phyloP scores from a whole-genome alignment of 2,888 invertebrate species.

The Drosophila helvetica region DNA sequence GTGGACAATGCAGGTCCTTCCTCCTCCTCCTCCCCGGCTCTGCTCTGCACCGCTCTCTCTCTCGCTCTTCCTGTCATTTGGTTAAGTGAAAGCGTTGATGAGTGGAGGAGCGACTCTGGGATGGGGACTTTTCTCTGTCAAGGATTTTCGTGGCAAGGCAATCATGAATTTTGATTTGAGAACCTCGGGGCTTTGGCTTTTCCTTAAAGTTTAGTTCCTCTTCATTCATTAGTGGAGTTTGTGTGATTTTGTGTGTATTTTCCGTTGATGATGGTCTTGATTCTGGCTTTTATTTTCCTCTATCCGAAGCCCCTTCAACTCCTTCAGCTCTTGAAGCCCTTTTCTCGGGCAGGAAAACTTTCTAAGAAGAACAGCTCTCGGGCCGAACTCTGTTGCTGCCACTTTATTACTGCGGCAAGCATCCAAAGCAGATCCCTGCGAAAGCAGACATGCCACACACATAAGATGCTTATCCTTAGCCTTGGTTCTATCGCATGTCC shows the following conservation, averaged over 20 bases:
- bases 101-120: not conserved
- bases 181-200: not conserved
- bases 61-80: slow-evolving; percentile 2
- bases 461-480: slow-evolving; percentile 54
- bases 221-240: not conserved
- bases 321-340: slow-evolving; percentile 23
- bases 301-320: slow-evolving; percentile 15
- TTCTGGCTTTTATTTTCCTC: slow-evolving; percentile 5
- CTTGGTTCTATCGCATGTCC: slow-evolving; percentile 9
- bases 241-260: not conserved
- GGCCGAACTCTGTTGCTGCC: slow-evolving; percentile 36
- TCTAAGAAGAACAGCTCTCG: slow-evolving; percentile 24
- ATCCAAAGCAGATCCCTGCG: slow-evolving; percentile 36
- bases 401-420: slow-evolving; percentile 46
- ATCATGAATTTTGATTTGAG: slow-evolving; percentile 1
- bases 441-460: slow-evolving; percentile 28
- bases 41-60: too few relatives aligned
- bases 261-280: too few relatives aligned
- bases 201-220: not conserved
- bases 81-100: slow-evolving; percentile 5
- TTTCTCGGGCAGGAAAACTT: slow-evolving; percentile 7
- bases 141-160: not conserved
- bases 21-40: not conserved
- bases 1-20: slow-evolving; percentile 11
- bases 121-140: not conserved